Conservation (phyloP, 2,888 invertebrate genomes). For the Cheilosia soror region DNA sequence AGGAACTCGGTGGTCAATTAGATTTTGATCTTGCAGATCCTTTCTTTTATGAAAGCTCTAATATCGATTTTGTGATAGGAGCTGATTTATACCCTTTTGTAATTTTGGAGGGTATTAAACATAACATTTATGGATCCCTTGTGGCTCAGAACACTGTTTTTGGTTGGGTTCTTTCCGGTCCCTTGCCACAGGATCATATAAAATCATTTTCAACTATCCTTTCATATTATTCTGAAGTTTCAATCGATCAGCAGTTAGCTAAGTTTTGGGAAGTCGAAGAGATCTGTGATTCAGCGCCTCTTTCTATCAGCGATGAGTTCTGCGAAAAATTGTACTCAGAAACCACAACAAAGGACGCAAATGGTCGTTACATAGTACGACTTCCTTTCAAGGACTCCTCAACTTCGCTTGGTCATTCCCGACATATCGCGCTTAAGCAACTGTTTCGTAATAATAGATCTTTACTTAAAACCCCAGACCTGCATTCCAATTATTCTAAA, state of each 20-base stretch:
- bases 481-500: no score
- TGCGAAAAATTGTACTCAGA: constrained; percentile 4
- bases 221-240: constrained; percentile 8
- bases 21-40: constrained; percentile 27
- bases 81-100: constrained; percentile 25
- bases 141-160: constrained; percentile 30
- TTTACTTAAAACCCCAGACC: no score
- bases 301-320: neutral
- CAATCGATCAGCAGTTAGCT: neutral
- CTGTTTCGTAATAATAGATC: no score
- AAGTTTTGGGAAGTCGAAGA: constrained; percentile 19
- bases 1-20: neutral
- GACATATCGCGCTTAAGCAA: no score
- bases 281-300: neutral
- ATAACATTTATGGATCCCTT: neutral
- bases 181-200: neutral
- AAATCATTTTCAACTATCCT: neutral
- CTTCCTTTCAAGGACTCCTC: constrained; percentile 10
- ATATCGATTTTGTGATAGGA: constrained; percentile 29
- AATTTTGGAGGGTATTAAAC: constrained; percentile 1
- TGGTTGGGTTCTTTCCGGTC: constrained; percentile 1
- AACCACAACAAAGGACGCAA: neutral
- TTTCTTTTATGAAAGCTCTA: constrained; percentile 14
- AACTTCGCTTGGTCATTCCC: neutral
- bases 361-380: constrained; percentile 18